Conservation (phyloP, 2,113 vertebrate species). For the Anoura caudifer region DNA sequence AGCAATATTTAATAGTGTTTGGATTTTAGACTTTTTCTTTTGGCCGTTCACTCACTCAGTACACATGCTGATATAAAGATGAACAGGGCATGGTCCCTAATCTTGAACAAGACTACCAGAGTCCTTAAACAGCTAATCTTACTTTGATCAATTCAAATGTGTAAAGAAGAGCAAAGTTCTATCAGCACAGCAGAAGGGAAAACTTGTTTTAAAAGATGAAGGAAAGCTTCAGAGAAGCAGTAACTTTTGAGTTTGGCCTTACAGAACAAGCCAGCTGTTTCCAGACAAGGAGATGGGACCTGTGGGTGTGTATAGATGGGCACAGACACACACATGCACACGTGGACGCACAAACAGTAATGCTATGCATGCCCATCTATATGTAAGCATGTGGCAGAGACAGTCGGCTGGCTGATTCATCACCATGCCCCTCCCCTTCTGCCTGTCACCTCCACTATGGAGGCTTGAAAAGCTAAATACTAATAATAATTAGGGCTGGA, state of each 20-base stretch:
- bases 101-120: background rate
- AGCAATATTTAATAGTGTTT: background rate
- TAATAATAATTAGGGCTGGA: background rate
- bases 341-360: accelerated
- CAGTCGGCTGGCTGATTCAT: background rate
- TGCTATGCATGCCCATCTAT: accelerated
- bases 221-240: background rate
- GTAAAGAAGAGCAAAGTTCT: background rate
- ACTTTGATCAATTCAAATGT: background rate
- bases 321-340: too few species aligned
- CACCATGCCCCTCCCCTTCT: background rate
- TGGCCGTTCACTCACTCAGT: background rate
- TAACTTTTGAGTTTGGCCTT: background rate
- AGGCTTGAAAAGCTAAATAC: background rate
- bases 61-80: background rate
- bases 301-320: background rate
- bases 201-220: background rate
- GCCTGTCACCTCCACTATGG: background rate
- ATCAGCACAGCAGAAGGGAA: background rate
- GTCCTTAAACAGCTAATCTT: background rate
- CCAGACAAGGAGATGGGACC: background rate
- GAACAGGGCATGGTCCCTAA: background rate
- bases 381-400: background rate
- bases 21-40: background rate
- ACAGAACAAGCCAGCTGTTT: background rate